Evolutionary conservation across 2,888 invertebrate species (phyloP), one percentile per base, ranked within the genome.

Genomic region (Hypercompe scribonia): DNA sequence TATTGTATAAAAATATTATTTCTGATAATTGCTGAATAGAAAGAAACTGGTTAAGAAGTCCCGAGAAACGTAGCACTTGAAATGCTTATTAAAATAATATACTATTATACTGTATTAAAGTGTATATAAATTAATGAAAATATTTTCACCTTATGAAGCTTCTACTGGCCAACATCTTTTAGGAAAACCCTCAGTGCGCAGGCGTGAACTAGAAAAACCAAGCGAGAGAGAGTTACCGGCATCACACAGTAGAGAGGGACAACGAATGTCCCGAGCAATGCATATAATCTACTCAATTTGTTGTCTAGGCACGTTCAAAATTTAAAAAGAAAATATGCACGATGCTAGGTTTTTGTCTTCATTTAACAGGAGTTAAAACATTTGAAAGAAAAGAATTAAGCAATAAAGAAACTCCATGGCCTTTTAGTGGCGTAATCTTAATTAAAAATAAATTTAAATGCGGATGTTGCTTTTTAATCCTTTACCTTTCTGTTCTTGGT

Each of bases 121-220:
- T 24, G 10, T n/a, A 63, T 50, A 74, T 68, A 71, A 84, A 80
- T 81, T 78, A 70, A 67, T 75, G 75, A 36, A 81, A 81, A 81
- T 79, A 82, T 78, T 80, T 70, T 81, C 89, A 91, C 80, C 86
- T 71, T 94, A 95, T 82, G 92, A 83, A 94, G 93, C 95, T 95
- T 94, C 94, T 86, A 95, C 85, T 86, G 87, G 77, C 84, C 86
- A 88, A 85, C 87, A 90, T 91, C 91, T 92, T 93, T 92, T 87
- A 92, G 91, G 92, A 91, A 92, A 93, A 90, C 73, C 88, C 83
- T 82, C 79, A 84, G n/a, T 68, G 90, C 95, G 95, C 95, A 94
- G 75, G 93, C 93, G 94, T 87, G 88, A 90, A 91, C 91, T 87
- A 90, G 91, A 90, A 93, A 92, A 92, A 81, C 78, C 36, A 88